Evolutionary conservation across 2,888 invertebrate species (phyloP).

Genomic region (Microplitis manilae): DNA sequence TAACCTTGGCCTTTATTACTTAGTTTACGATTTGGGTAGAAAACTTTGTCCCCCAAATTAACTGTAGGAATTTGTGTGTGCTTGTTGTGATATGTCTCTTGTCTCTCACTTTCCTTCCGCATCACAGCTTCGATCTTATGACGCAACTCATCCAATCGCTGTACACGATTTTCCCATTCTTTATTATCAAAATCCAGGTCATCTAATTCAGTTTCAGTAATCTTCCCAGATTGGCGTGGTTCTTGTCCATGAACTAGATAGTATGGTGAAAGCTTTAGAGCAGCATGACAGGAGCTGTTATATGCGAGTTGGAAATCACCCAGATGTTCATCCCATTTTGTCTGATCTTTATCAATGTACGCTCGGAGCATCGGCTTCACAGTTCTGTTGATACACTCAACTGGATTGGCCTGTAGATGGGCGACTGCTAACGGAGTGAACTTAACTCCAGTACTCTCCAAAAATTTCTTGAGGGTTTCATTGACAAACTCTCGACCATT

Average conservation of each 20-base stretch:
- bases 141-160: constrained; percentile 38
- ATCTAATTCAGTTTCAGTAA: neutral
- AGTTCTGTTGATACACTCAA: constrained; percentile 41
- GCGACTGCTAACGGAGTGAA: constrained; percentile 14
- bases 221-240: neutral
- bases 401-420: constrained; percentile 45
- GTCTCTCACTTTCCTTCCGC: constrained; percentile 10
- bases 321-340: constrained; percentile 43
- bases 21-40: neutral
- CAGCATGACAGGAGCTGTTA: constrained; percentile 22
- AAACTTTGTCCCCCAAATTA: neutral
- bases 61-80: neutral
- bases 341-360: constrained; percentile 36
- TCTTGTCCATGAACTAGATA: constrained; percentile 38
- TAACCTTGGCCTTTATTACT: neutral
- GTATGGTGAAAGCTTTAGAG: constrained; percentile 32
- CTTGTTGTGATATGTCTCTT: constrained; percentile 19
- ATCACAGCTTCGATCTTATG: constrained; percentile 34
- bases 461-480: constrained; percentile 26
- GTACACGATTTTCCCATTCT: constrained; percentile 32
- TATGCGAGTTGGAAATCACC: constrained; percentile 42
- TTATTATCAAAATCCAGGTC: neutral
- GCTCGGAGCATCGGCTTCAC: constrained; percentile 35
- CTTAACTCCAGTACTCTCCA: neutral
- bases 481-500: constrained; percentile 46